phyloP scores from a whole-genome alignment of 2,113 vertebrate species.

The Cebus imitator region DNA sequence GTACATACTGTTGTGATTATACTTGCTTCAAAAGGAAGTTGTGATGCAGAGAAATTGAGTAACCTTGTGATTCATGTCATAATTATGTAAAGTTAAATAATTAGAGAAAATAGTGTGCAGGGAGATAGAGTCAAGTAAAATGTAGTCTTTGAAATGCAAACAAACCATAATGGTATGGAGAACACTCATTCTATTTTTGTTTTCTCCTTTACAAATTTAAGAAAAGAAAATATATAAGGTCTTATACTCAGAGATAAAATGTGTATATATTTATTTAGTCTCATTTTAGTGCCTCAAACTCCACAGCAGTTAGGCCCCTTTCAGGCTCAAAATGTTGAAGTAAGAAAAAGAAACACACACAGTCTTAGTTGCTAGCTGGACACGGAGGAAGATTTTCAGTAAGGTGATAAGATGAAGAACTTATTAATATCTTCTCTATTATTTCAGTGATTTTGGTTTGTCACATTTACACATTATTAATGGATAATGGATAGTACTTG shows the following conservation, averaged over 20 bases:
- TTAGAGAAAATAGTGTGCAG: not conserved
- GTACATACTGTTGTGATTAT: not conserved
- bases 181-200: not conserved
- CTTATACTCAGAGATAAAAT: not conserved
- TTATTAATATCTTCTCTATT: not conserved
- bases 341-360: not conserved
- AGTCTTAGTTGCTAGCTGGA: not conserved
- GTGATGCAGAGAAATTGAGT: not conserved
- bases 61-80: not conserved
- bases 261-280: not conserved
- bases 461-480: not conserved
- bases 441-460: not conserved
- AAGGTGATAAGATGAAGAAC: not conserved
- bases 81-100: not conserved
- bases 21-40: conserved; percentile 22
- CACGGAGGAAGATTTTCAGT: not conserved
- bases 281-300: not conserved
- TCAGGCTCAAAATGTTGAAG: not conserved
- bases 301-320: not conserved
- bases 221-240: not conserved
- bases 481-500: not conserved
- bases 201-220: not conserved
- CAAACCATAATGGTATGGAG: not conserved
- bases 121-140: not conserved
- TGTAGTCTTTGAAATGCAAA: not conserved